Percentiles rank a stretch among this genome's conserved stretches.
phyloP scores from a whole-genome alignment of 2,888 invertebrate genomes.

The Trimorus sp. region DNA sequence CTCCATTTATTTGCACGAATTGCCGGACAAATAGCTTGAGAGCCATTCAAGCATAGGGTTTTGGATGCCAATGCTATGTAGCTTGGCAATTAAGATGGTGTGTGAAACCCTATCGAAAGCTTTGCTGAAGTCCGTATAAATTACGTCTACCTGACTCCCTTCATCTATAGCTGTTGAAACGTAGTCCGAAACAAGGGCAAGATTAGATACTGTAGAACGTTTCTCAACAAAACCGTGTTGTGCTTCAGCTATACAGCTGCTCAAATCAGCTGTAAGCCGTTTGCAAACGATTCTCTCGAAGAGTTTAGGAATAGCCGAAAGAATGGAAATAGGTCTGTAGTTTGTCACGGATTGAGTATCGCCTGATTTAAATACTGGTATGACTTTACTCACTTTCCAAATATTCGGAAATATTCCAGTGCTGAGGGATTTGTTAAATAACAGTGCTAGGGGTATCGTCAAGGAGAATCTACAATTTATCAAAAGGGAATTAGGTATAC shows the following conservation, averaged over 20 bases:
- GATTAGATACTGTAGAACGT: conserved; percentile 63
- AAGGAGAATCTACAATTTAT: conserved; percentile 34
- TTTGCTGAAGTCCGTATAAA: conserved; percentile 65
- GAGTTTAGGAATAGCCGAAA: conserved; percentile 45
- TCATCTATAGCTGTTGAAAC: conserved; percentile 54
- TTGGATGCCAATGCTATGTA: conserved; percentile 39
- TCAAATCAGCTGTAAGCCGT: not conserved
- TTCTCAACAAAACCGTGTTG: conserved; percentile 47
- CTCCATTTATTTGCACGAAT: not conserved
- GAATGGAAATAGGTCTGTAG: not conserved
- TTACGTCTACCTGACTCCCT: conserved; percentile 51
- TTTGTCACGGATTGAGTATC: not conserved
- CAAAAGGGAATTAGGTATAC: conserved; percentile 2
- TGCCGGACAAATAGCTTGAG: conserved; percentile 14
- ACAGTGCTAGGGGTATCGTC: conserved; percentile 2
- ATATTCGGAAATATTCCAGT: not conserved
- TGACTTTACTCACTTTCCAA: not conserved
- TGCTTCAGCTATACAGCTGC: not conserved
- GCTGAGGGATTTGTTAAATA: conserved; percentile 51
- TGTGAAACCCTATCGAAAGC: conserved; percentile 68
- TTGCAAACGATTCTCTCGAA: conserved; percentile 55
- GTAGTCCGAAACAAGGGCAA: conserved; percentile 54
- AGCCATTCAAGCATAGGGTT: not conserved
- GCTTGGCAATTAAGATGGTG: conserved; percentile 56
- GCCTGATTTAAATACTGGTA: not conserved